A percentile compares a stretch with the other conserved stretches of the same genome.
phyloP scores from a whole-genome alignment of 2,113 vertebrate genomes.

The Cygnus buccinator region DNA sequence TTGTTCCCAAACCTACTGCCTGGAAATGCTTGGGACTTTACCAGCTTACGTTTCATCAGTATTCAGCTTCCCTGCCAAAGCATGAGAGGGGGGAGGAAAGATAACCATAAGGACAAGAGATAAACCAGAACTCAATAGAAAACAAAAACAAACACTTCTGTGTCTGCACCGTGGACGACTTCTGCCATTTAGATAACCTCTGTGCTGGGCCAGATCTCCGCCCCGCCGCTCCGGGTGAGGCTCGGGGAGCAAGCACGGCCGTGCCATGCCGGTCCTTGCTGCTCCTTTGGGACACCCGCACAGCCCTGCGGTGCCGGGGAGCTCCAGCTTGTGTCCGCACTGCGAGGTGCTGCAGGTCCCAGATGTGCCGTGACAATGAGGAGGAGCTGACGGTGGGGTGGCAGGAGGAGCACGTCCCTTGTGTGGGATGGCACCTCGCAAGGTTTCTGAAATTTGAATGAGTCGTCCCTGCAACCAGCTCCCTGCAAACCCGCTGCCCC shows the following conservation, averaged over 20 bases:
- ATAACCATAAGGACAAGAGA: slow-evolving; percentile 32
- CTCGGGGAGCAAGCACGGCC: fast-evolving
- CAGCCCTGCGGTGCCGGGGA: no score
- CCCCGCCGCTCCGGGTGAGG: not conserved
- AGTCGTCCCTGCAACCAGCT: no score
- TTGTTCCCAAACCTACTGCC: not conserved
- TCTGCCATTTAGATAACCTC: not conserved
- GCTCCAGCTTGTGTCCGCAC: fast-evolving
- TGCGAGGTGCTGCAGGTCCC: fast-evolving
- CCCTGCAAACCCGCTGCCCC: no score
- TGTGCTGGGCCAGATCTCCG: not conserved
- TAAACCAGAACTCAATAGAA: not conserved
- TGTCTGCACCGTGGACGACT: not conserved
- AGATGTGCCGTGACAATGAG: fast-evolving
- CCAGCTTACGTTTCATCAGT: not conserved
- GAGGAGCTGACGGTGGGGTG: fast-evolving
- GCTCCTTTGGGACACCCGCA: not conserved
- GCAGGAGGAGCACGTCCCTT: fast-evolving
- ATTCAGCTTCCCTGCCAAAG: slow-evolving; percentile 31
- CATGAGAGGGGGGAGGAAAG: not conserved
- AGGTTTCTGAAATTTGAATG: fast-evolving
- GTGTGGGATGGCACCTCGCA: fast-evolving
- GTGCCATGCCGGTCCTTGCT: not conserved
- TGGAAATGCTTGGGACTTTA: not conserved
- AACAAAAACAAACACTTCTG: not conserved